Conservation (phyloP, 2,113 vertebrate genomes). For the Burhinus oedicnemus region DNA sequence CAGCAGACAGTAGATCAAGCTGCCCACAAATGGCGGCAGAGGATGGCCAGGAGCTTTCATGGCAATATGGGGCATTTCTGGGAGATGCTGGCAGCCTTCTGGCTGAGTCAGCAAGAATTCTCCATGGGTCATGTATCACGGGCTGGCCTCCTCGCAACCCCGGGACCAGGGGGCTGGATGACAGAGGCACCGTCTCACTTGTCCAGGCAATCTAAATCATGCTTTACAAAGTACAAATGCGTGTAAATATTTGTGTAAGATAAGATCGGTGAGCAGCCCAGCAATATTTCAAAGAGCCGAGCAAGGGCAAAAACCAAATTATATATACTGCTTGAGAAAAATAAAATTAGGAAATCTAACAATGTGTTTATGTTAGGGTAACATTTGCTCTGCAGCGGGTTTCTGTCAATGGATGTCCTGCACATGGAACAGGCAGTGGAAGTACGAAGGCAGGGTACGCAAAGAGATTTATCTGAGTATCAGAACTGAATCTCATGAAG, state of each 20-base stretch:
- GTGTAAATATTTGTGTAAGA: constrained; percentile 66
- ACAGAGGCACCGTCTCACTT: neutral
- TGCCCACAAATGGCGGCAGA: neutral
- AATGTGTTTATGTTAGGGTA: constrained; percentile 36
- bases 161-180: neutral
- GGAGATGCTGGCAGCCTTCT: neutral
- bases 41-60: neutral
- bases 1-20: neutral
- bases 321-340: constrained; percentile 41
- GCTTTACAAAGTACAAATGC: constrained; percentile 15
- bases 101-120: constrained; percentile 1
- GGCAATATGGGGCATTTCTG: neutral
- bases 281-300: constrained; percentile 65
- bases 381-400: neutral
- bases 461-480: neutral
- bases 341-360: constrained; percentile 13
- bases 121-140: neutral
- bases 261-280: constrained; percentile 47
- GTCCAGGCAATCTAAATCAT: constrained; percentile 5
- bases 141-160: neutral
- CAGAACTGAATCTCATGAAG: neutral
- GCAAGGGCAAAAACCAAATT: constrained; percentile 57
- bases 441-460: neutral
- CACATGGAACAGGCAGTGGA: neutral
- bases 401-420: constrained; percentile 10